Percentiles rank a stretch among this genome's conserved stretches.
phyloP scores from a whole-genome alignment of 2,888 invertebrate genomes.

The Tetragnatha montana region DNA sequence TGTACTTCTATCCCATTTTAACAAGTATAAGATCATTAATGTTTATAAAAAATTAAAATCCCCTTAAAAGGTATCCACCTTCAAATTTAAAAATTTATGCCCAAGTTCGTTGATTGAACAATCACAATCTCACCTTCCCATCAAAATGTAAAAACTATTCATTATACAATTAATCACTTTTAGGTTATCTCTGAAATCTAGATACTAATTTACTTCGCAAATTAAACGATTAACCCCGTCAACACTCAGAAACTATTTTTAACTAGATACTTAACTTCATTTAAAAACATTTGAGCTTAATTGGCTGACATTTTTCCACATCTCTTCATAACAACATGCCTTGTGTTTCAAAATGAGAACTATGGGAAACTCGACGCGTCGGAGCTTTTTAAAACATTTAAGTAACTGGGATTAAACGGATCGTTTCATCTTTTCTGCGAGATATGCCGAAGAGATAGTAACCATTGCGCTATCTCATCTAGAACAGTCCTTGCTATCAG shows the following conservation, averaged over 20 bases:
- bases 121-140: too few relatives aligned
- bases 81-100: too few relatives aligned
- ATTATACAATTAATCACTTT: too few relatives aligned
- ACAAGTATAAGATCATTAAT: too few relatives aligned
- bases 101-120: too few relatives aligned
- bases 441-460: slow-evolving; percentile 8
- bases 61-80: too few relatives aligned
- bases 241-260: background rate
- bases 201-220: background rate
- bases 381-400: background rate
- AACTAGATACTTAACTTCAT: background rate
- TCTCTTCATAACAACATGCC: background rate
- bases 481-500: slow-evolving; percentile 4
- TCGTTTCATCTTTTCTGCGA: slow-evolving; percentile 15
- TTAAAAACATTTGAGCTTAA: background rate
- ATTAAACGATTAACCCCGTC: background rate
- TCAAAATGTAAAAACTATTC: too few relatives aligned
- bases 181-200: too few relatives aligned
- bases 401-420: background rate
- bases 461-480: slow-evolving; percentile 16
- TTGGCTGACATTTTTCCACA: background rate
- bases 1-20: too few relatives aligned
- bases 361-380: background rate
- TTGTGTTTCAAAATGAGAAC: background rate
- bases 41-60: too few relatives aligned